These are phyloP conservation scores for Rhabdomys dilectus DNA, from an alignment of 2,113 vertebrate species.

Conservation along the genomic window DNA sequence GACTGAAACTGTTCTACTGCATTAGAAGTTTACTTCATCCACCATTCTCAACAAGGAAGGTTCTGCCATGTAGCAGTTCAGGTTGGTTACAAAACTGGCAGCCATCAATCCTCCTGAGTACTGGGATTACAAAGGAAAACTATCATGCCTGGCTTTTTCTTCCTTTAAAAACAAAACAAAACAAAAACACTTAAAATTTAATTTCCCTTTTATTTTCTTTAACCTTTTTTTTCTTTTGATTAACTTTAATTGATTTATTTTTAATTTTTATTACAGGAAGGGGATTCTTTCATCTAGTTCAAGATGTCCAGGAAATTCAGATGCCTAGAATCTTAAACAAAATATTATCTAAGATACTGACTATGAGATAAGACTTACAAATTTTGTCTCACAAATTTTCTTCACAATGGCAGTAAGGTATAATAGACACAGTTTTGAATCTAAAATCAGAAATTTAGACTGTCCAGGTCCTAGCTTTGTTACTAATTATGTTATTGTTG, in stretches of 20 bases:
- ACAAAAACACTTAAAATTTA: neutral
- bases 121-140: too few relatives aligned
- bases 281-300: neutral
- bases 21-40: neutral
- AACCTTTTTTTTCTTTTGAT: neutral
- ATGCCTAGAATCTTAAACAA: neutral
- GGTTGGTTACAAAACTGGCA: neutral
- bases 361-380: neutral
- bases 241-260: neutral
- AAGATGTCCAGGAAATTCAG: neutral
- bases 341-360: neutral
- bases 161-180: neutral
- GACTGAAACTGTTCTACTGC: neutral
- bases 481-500: neutral
- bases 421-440: neutral
- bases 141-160: neutral
- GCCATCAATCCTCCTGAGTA: neutral
- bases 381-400: slow-evolving; percentile 3
- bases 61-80: neutral
- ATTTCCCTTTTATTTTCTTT: neutral
- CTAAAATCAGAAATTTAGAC: neutral
- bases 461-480: neutral
- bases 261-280: neutral
- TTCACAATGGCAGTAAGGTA: neutral
- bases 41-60: neutral